Conservation (phyloP, 2,113 vertebrate genomes). For the Xenopus laevis region DNA sequence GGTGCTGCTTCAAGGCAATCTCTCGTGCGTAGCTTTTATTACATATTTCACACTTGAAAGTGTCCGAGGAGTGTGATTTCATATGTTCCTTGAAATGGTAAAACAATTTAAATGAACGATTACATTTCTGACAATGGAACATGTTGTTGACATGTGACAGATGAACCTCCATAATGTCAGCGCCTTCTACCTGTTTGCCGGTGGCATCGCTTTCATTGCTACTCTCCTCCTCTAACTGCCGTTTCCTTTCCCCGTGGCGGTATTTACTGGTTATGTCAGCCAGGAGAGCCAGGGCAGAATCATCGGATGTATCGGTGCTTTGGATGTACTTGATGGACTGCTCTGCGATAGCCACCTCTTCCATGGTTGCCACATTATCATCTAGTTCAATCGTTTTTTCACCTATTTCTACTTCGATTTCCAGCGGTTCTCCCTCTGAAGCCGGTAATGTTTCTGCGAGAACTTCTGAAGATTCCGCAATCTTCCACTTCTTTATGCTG, state of each 20-base stretch:
- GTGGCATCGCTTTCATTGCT: conserved; percentile 70
- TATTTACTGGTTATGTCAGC: conserved; percentile 98
- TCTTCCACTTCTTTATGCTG: conserved; percentile 77
- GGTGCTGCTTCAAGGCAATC: conserved; percentile 91
- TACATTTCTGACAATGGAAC: conserved; percentile 94
- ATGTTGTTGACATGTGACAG: conserved; percentile 90
- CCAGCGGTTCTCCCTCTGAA: conserved; percentile 76
- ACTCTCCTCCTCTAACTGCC: conserved; percentile 64
- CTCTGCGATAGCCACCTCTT: conserved; percentile 68
- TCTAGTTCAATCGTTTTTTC: conserved; percentile 79
- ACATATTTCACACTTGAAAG: conserved; percentile 85
- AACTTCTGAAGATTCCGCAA: conserved; percentile 85
- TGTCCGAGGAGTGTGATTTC: conserved; percentile 89
- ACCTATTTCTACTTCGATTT: conserved; percentile 85
- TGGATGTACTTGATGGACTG: conserved; percentile 74
- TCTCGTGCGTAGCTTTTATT: conserved; percentile 91
- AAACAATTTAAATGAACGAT: conserved; percentile 93
- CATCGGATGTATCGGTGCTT: conserved; percentile 75
- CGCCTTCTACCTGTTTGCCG: conserved; percentile 86
- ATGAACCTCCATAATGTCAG: conserved; percentile 95
- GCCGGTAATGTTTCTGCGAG: conserved; percentile 84
- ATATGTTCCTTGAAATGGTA: conserved; percentile 98
- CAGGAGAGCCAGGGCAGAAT: conserved; percentile 89
- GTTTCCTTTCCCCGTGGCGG: conserved; percentile 80
- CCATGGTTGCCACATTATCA: conserved; percentile 74